A percentile compares a stretch with the other conserved stretches of the same genome.
Conservation (phyloP, 1,140 invertebrate genomes). For the Drosophila bocqueti region DNA sequence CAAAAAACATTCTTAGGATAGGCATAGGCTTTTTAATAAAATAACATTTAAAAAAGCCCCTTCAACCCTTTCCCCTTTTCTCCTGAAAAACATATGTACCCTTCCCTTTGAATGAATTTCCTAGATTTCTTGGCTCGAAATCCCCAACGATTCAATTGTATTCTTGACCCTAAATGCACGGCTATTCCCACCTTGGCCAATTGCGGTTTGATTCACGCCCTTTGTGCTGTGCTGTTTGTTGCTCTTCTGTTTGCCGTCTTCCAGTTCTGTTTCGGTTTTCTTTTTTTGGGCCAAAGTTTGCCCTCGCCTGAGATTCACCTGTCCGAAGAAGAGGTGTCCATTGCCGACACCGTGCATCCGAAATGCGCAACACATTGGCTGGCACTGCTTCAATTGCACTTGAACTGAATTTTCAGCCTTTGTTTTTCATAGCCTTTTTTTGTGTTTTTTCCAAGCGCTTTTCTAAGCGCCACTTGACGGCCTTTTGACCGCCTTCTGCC, state of each 20-base stretch:
- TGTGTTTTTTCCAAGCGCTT: constrained; percentile 31
- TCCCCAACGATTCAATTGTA: constrained; percentile 3
- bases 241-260: constrained; percentile 9
- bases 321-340: constrained; percentile 22
- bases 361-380: constrained; percentile 74
- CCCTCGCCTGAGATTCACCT: constrained; percentile 31
- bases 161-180: background rate
- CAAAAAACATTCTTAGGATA: background rate
- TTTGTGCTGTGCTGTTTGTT: constrained; percentile 5
- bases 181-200: constrained; percentile 29
- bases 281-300: constrained; percentile 3
- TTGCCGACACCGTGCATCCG: constrained; percentile 46
- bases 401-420: constrained; percentile 48
- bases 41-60: background rate
- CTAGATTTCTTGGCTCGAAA: background rate
- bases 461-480: constrained; percentile 60
- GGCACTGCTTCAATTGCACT: constrained; percentile 48
- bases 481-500: constrained; percentile 64
- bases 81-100: background rate
- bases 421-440: constrained; percentile 8
- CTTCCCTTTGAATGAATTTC: background rate
- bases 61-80: too few relatives aligned
- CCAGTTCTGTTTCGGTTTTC: constrained; percentile 9
- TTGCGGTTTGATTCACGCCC: constrained; percentile 32
- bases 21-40: background rate